Conservation (phyloP, 2,888 invertebrate genomes). For the Dasypolia templi region DNA sequence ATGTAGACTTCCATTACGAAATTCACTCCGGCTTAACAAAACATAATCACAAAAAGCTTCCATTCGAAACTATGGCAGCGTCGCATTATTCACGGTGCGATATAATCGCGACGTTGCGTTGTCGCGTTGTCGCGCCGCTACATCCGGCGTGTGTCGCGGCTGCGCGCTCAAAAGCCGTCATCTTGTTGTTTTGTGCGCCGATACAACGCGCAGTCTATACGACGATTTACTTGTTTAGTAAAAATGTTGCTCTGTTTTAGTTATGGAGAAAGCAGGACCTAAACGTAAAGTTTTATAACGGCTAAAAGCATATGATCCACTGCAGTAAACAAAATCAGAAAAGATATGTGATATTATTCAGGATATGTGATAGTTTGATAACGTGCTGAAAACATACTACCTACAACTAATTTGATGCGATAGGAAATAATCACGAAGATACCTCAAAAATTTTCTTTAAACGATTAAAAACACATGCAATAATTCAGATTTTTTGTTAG, state of each 20-base stretch:
- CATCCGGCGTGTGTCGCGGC: slow-evolving; percentile 69
- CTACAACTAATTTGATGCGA: too few relatives aligned
- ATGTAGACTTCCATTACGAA: slow-evolving; percentile 42
- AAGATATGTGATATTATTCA: too few relatives aligned
- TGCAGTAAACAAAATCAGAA: too few relatives aligned
- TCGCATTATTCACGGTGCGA: slow-evolving; percentile 46
- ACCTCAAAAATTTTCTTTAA: too few relatives aligned
- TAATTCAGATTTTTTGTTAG: too few relatives aligned
- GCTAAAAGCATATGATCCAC: too few relatives aligned
- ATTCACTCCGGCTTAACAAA: slow-evolving; percentile 41
- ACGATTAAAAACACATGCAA: too few relatives aligned
- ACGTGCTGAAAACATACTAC: too few relatives aligned
- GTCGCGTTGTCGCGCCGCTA: slow-evolving; percentile 59
- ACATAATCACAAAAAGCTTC: slow-evolving; percentile 63
- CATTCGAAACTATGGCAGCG: slow-evolving; percentile 62
- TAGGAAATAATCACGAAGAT: too few relatives aligned
- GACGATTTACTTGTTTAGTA: slow-evolving; percentile 41
- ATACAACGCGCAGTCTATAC: slow-evolving; percentile 38
- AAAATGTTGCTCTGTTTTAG: slow-evolving; percentile 26
- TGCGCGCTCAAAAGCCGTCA: slow-evolving; percentile 65
- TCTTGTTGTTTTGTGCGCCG: slow-evolving; percentile 53
- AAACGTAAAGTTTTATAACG: too few relatives aligned
- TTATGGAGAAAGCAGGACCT: too few relatives aligned
- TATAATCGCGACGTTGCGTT: slow-evolving; percentile 59
- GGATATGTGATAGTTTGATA: too few relatives aligned